Evolutionary conservation across 1,140 invertebrate species (phyloP).

Genomic region (Phenacoccus solenopsis): DNA sequence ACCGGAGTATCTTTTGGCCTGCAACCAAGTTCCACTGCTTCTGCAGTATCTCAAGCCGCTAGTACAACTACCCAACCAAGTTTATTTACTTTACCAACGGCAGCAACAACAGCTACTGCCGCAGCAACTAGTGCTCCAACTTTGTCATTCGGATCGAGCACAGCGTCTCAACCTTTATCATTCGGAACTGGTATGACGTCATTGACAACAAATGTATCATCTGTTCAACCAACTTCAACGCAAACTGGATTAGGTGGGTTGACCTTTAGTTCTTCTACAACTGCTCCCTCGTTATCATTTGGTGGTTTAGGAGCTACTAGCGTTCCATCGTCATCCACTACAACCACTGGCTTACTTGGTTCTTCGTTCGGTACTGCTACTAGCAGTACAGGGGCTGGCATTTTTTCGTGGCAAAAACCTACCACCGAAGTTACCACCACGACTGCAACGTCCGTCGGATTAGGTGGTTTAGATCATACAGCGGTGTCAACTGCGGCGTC

Average conservation of each 20-base stretch:
- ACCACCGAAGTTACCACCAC: constrained; percentile 25
- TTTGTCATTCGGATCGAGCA: neutral
- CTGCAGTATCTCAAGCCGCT: neutral
- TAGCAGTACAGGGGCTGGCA: neutral
- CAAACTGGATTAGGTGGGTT: neutral
- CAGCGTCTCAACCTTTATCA: neutral
- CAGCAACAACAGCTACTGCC: neutral
- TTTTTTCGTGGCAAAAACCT: constrained; percentile 8
- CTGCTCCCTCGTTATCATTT: neutral
- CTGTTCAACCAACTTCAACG: neutral
- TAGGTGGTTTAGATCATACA: constrained; percentile 45
- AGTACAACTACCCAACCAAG: neutral
- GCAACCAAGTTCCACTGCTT: neutral
- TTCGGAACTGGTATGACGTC: neutral
- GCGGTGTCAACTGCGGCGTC: constrained; percentile 35
- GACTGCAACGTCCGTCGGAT: constrained; percentile 37
- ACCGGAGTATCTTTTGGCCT: neutral
- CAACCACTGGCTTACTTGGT: neutral
- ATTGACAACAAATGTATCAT: neutral
- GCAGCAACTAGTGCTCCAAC: neutral
- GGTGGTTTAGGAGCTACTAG: neutral
- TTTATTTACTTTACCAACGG: neutral
- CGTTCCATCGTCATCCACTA: neutral
- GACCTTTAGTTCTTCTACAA: neutral
- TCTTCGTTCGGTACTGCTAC: neutral